phyloP scores from a whole-genome alignment of 2,888 invertebrate genomes.

The Megalurothrips usitatus region DNA sequence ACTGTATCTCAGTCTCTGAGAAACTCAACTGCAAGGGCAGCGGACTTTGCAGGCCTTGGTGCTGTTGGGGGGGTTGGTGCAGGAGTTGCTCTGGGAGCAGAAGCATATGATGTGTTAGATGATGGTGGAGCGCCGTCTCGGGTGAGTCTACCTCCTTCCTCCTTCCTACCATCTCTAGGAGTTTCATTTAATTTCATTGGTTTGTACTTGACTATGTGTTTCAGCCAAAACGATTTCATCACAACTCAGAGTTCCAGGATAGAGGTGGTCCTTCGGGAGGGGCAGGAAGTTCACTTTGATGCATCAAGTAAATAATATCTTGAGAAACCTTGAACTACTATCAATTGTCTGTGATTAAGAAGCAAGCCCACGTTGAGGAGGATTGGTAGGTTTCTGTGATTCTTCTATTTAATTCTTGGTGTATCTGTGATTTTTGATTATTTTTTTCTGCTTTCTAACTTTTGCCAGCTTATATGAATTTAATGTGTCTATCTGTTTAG shows the following conservation, averaged over 20 bases:
- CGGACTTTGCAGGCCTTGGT: neutral
- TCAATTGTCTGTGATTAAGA: constrained; percentile 1
- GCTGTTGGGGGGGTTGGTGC: neutral
- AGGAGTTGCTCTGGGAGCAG: constrained; percentile 9
- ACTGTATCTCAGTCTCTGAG: neutral
- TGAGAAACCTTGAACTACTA: neutral
- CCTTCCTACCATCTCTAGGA: neutral
- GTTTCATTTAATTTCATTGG: neutral
- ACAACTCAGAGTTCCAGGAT: neutral
- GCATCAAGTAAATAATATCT: neutral
- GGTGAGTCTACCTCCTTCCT: neutral
- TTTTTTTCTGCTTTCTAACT: neutral
- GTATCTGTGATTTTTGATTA: neutral
- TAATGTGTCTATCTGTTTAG: too few relatives aligned
- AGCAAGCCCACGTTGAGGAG: neutral
- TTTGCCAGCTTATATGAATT: too few relatives aligned
- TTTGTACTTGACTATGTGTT: neutral
- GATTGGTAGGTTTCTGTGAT: constrained; percentile 2
- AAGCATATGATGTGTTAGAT: constrained; percentile 16
- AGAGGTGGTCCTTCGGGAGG: neutral
- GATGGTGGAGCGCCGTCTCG: neutral
- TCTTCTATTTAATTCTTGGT: neutral
- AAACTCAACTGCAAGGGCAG: constrained; percentile 7
- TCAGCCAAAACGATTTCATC: neutral
- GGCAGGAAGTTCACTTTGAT: neutral